phyloP scores from a whole-genome alignment of 1,140 invertebrate genomes.

The Coboldia fuscipes region DNA sequence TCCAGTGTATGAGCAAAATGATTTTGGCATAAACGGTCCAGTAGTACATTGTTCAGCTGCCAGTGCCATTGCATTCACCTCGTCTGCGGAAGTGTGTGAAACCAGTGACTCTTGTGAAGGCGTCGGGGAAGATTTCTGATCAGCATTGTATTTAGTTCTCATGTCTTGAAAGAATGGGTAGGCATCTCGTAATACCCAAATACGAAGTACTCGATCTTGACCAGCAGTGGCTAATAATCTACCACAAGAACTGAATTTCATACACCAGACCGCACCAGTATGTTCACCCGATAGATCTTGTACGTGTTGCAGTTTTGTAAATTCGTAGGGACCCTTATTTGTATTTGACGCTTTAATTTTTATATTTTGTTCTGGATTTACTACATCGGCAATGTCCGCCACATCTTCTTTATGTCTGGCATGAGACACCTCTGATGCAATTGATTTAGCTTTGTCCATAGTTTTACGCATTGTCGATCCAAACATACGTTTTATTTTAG shows the following conservation, averaged over 20 bases:
- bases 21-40: constrained; percentile 75
- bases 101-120: constrained; percentile 73
- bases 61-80: constrained; percentile 30
- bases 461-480: constrained; percentile 73
- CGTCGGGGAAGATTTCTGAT: constrained; percentile 66
- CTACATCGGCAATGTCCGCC: constrained; percentile 66
- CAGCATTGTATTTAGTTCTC: constrained; percentile 78
- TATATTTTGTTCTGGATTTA: constrained; percentile 61
- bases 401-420: constrained; percentile 67
- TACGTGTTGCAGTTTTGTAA: constrained; percentile 41
- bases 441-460: constrained; percentile 72
- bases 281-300: constrained; percentile 68
- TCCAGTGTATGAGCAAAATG: constrained; percentile 84
- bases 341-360: constrained; percentile 85
- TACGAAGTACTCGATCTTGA: constrained; percentile 77
- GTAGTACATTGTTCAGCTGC: constrained; percentile 24
- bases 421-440: constrained; percentile 70
- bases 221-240: constrained; percentile 84
- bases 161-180: constrained; percentile 84
- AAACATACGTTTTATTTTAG: constrained; percentile 62
- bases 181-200: constrained; percentile 83
- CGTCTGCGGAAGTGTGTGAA: constrained; percentile 47
- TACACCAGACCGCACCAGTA: constrained; percentile 88
- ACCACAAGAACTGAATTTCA: constrained; percentile 94
- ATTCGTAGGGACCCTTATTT: constrained; percentile 92